Base-by-base conservation (phyloP, 2,888 invertebrate genomes). In the Arctia plantaginis region DNA sequence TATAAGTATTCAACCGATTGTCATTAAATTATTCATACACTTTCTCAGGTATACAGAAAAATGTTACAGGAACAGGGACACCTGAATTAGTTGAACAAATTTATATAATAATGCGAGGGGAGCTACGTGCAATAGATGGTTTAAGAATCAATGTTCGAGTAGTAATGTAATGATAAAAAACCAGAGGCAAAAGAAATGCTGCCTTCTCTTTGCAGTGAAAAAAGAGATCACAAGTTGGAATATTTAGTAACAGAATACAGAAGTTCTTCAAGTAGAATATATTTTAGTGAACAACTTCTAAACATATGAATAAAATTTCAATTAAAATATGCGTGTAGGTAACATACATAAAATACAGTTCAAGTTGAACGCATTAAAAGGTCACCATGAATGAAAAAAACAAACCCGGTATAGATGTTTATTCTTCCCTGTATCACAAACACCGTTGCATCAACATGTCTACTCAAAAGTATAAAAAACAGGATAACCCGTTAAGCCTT, bases 381-480 rank as follows among this genome's bases (percentile, higher is more conserved):
- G 27, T 6, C 18, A 30, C 18, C 30, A 6, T 18, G 15, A 30
- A 18, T 30, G 59, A 59, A 15, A 59, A n/a, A 51, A 55, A 51
- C 51, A 55, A 59, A 59, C 59, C 15, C 59, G 59, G 27, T 6
- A 4, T 15, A 59, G 27, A 13, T 59, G 27, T 27, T 59, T 35
- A 18, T 30, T 35, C 30, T 66, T 23, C 23, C 39, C 6, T 39
- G 65, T 39, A n/a, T 35, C 62, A 33, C 23, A 41, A 41, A 15
- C 23, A 44, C 72, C 55, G 66, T 59, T 72, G 59, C 44, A 71
- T 30, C 70, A 64, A 27, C 44, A 6, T 15, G 41, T 18, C 15
- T 33, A 51, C 66, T 39, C 39, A 41, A 72, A 71, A 55, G n/a
- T 39, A 67, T 3, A 41, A 67, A 66, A 39, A 71, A 66, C 51